phyloP scores from a whole-genome alignment of 2,888 invertebrate genomes.

The Meliscaeva auricollis region DNA sequence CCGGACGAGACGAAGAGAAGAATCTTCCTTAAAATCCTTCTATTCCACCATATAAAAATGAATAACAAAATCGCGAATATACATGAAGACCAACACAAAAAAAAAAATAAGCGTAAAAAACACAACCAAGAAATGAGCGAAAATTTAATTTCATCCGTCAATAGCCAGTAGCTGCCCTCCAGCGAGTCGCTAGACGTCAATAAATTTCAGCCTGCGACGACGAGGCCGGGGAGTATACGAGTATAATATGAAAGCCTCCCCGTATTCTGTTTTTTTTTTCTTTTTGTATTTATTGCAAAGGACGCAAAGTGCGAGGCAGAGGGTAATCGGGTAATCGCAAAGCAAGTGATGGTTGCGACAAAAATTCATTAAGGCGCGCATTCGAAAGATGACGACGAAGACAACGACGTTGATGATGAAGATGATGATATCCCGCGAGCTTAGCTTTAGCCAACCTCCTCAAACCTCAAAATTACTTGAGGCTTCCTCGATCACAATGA shows the following conservation, averaged over 20 bases:
- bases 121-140: conserved; percentile 53
- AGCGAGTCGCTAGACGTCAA: conserved; percentile 68
- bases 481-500: conserved; percentile 33
- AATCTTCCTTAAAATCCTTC: conserved; percentile 13
- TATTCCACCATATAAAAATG: conserved; percentile 42
- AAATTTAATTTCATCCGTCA: conserved; percentile 76
- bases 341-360: conserved; percentile 67
- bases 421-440: conserved; percentile 76
- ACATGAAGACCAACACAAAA: not conserved
- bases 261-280: conserved; percentile 51
- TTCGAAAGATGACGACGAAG: conserved; percentile 62
- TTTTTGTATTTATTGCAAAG: conserved; percentile 52
- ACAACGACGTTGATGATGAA: conserved; percentile 49
- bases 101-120: conserved; percentile 15
- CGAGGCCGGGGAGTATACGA: conserved; percentile 7
- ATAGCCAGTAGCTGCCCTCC: conserved; percentile 74
- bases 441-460: conserved; percentile 70
- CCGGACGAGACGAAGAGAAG: not conserved
- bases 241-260: conserved; percentile 24
- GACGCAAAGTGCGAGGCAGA: not conserved
- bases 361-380: conserved; percentile 73
- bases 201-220: conserved; percentile 57
- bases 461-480: conserved; percentile 42
- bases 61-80: conserved; percentile 53
- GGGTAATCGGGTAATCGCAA: conserved; percentile 58